These are phyloP conservation scores for Tenrec ecaudatus DNA, from an alignment of 2,113 vertebrate genomes.

Conservation along the genomic window DNA sequence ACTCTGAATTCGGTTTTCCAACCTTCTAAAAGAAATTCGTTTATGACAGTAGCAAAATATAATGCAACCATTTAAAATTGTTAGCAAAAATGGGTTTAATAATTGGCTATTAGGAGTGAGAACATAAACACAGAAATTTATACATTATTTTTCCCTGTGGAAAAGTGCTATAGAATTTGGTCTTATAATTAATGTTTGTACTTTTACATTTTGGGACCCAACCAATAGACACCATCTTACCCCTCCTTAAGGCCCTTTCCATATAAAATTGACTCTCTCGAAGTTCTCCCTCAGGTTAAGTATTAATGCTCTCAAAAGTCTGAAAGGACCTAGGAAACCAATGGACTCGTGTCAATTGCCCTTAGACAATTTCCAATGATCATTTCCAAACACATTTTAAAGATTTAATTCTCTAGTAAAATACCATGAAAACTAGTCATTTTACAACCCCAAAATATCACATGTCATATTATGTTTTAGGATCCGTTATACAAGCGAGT, in stretches of 20 bases:
- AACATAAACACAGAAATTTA: background rate
- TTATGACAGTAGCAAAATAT: no score
- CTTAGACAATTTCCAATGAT: background rate
- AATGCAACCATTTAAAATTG: constrained; percentile 20
- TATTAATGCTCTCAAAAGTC: constrained; percentile 52
- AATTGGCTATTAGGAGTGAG: constrained; percentile 6
- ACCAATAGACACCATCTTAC: constrained; percentile 63
- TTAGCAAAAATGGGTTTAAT: constrained; percentile 51
- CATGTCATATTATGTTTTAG: background rate
- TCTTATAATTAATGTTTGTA: constrained; percentile 55
- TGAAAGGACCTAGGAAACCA: constrained; percentile 49
- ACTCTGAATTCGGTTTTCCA: no score
- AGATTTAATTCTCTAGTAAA: constrained; percentile 23
- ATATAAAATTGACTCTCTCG: constrained; percentile 64
- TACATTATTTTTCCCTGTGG: constrained; percentile 18
- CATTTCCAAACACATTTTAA: constrained; percentile 33
- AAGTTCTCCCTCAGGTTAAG: constrained; percentile 49
- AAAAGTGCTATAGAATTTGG: constrained; percentile 50
- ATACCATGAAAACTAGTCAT: no score
- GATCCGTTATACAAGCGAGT: background rate
- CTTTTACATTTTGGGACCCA: constrained; percentile 65
- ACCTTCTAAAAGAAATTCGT: no score
- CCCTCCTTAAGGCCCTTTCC: constrained; percentile 61
- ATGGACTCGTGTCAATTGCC: constrained; percentile 19
- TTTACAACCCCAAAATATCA: no score